Conservation (phyloP, 64 coral and sea anemone species). For the Anthopleura sola region DNA sequence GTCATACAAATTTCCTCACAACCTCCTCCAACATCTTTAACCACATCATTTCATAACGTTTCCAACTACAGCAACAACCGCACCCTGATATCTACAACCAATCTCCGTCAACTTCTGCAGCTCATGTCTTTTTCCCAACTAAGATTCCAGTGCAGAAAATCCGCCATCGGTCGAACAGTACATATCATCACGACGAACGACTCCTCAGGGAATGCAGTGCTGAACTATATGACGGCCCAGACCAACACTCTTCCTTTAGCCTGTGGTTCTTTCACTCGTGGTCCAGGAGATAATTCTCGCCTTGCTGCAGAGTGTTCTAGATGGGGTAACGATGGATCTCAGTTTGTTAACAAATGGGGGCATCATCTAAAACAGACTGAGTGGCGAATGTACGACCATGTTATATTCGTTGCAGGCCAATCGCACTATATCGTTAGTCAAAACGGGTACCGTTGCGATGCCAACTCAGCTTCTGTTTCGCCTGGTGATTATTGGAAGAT, state of each 20-base stretch:
- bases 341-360: slow-evolving; percentile 35
- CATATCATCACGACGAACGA: slow-evolving; percentile 20
- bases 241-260: neutral
- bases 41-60: slow-evolving; percentile 7
- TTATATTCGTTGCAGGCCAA: neutral
- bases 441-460: neutral
- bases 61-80: slow-evolving; percentile 22
- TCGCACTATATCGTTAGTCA: neutral
- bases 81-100: slow-evolving; percentile 1
- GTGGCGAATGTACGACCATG: slow-evolving; percentile 7
- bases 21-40: neutral
- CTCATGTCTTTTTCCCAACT: slow-evolving; percentile 23
- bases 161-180: slow-evolving; percentile 4
- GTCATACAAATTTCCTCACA: neutral
- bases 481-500: slow-evolving; percentile 44
- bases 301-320: neutral
- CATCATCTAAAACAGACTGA: neutral
- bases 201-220: slow-evolving; percentile 15
- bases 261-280: slow-evolving; percentile 16
- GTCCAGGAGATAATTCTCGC: slow-evolving; percentile 6
- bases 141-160: slow-evolving; percentile 41
- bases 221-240: slow-evolving; percentile 24
- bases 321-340: slow-evolving; percentile 3
- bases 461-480: neutral
- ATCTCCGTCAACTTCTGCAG: neutral